phyloP scores from a whole-genome alignment of 35 echinoderm and acorn worm species.

The Ophioderma brevispina region DNA sequence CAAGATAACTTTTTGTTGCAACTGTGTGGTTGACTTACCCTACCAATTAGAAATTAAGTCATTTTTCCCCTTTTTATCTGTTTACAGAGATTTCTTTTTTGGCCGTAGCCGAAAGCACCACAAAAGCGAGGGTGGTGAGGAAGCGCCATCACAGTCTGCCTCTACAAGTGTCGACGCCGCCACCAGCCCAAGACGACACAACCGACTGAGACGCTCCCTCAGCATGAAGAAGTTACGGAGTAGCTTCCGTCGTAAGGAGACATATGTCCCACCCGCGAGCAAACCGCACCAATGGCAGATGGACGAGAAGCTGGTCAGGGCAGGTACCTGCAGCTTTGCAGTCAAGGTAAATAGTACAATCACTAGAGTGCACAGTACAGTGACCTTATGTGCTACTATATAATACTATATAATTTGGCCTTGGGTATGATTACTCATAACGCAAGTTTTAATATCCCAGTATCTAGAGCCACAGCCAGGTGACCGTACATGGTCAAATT shows the following conservation, averaged over 20 bases:
- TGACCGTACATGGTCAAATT: too few species aligned
- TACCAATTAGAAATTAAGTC: neutral
- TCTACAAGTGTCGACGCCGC: slow-evolving; percentile 13
- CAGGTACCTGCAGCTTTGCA: slow-evolving; percentile 75
- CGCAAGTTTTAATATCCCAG: too few species aligned
- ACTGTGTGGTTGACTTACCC: too few species aligned
- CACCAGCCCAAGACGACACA: slow-evolving; percentile 55
- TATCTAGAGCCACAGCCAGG: too few species aligned
- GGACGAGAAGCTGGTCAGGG: slow-evolving; percentile 93
- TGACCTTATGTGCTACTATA: too few species aligned
- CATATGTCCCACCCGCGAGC: slow-evolving; percentile 85
- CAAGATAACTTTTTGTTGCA: too few species aligned
- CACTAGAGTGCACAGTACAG: too few species aligned
- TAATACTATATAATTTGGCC: too few species aligned
- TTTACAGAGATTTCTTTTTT: slow-evolving; percentile 42
- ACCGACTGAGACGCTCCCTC: slow-evolving; percentile 71
- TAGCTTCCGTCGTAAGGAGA: slow-evolving; percentile 84
- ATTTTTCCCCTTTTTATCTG: neutral
- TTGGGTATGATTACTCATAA: too few species aligned
- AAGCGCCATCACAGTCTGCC: slow-evolving; percentile 36
- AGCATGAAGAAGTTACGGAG: slow-evolving; percentile 93
- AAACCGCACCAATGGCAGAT: slow-evolving; percentile 95
- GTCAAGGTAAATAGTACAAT: slow-evolving; percentile 97
- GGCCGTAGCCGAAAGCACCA: slow-evolving; percentile 12
- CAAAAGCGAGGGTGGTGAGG: slow-evolving; percentile 12